Conservation (phyloP, 2,113 vertebrate genomes). For the Indri indri region DNA sequence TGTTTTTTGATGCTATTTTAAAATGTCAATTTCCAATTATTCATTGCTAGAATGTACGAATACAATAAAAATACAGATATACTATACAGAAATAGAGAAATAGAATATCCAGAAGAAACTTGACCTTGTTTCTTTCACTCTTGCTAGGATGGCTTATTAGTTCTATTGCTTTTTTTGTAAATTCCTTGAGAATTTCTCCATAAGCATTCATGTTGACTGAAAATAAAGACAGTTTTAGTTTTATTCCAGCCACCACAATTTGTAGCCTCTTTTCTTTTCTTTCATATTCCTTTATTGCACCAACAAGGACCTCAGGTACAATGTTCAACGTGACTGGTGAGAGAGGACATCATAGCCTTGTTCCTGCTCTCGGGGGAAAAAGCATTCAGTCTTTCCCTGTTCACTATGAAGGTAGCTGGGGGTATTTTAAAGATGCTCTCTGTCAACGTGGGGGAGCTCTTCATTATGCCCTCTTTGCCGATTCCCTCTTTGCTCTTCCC, state of each 20-base stretch:
- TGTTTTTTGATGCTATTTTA: neutral
- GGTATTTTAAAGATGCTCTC: neutral
- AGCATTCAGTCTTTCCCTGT: neutral
- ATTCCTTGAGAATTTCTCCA: neutral
- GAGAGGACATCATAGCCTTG: neutral
- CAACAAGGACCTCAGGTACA: neutral
- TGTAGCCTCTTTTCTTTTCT: neutral
- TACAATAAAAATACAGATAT: neutral
- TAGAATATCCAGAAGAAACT: neutral
- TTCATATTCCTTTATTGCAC: neutral
- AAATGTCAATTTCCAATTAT: neutral
- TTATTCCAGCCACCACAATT: neutral
- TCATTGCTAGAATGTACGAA: too few relatives aligned
- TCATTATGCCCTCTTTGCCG: neutral
- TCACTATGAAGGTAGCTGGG: neutral
- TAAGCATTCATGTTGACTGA: neutral
- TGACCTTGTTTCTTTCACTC: neutral
- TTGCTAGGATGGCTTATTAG: neutral
- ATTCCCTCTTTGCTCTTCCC: neutral
- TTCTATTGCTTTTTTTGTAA: neutral
- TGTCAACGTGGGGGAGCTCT: neutral
- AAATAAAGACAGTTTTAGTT: neutral
- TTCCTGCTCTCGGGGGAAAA: neutral
- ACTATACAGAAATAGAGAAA: neutral
- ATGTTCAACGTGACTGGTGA: neutral